Base-by-base conservation (phyloP, 2,797 vertebrate genomes). In the Sebastes steindachneri region DNA sequence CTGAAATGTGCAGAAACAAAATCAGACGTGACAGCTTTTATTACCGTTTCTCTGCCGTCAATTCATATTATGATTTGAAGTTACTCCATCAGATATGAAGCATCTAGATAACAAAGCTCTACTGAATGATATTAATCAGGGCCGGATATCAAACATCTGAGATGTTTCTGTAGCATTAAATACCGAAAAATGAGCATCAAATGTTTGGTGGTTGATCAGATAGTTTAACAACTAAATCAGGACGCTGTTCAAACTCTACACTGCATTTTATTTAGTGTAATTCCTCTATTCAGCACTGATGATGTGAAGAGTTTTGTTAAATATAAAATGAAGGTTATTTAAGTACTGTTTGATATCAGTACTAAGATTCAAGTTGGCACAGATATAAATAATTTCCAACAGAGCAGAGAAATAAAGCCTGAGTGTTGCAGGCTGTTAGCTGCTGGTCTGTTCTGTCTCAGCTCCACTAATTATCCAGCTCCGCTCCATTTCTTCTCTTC, bases 401-500 rank as follows among this genome's bases (percentile, higher is more conserved):
- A 60, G 15, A 11, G 14, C 17, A 60, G 9, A 63, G n/a, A 37
- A 3, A 37, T 59, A 5, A 19, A 31, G 58, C 9, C 28, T 19
- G 14, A 17, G 62, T 17, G 78, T 35, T 2, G 29, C 15, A 53
- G 45, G 70, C 59, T 53, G 14, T 7, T 23, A 10, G 55, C 23
- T 65, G 19, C 12, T 33, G 29, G 9, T 59, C 2, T 54, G 48
- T 28, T 25, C 90, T 10, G 17, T 58, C 70, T 83, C 80, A 5
- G 68, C 45, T 87, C 51, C 67, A 76, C 37, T 80, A 77, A 80
- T 77, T 75, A 82, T 77, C 76, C 35, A 9, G 66, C 48, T 71
- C 14, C 3, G 14, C 67, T 72, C 58, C 48, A 29, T 82, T 85
- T 79, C 70, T 77, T 15, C 72, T 74, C 12, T 6, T 66, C 66